Conservation (phyloP, 2,797 vertebrate genomes). For the Phylloscopus collybita region DNA sequence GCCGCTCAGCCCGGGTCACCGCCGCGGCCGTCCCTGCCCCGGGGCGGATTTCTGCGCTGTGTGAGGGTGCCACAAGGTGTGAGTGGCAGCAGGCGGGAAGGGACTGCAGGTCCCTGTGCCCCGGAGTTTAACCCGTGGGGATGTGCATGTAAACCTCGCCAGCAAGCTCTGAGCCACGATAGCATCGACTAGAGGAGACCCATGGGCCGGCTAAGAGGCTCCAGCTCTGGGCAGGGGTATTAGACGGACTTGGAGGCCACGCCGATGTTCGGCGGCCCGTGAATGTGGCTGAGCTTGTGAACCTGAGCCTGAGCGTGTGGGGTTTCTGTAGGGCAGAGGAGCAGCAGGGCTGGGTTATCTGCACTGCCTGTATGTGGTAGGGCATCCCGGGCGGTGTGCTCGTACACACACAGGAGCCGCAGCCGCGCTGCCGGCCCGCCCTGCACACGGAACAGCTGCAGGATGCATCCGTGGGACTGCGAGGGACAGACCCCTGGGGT, state of each 20-base stretch:
- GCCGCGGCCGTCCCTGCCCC: not conserved
- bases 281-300: not conserved
- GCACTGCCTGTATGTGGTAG: rapidly evolving
- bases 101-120: not conserved
- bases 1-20: not conserved
- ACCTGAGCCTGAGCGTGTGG: not conserved
- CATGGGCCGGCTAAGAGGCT: rapidly evolving
- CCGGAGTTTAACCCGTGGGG: rapidly evolving
- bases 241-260: not conserved
- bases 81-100: not conserved
- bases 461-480: rapidly evolving
- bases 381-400: rapidly evolving
- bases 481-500: not conserved
- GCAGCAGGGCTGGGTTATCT: not conserved
- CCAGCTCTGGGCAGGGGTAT: rapidly evolving
- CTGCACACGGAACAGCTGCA: not conserved
- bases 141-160: rapidly evolving
- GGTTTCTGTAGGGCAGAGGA: not conserved
- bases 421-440: not conserved
- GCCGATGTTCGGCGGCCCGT: not conserved
- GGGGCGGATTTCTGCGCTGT: not conserved
- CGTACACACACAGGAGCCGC: not conserved
- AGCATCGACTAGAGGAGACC: not conserved
- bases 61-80: not conserved
- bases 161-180: not conserved